Evolutionary conservation across 2,797 vertebrate genomes (phyloP).

Genomic region (Philypnodon macrostomus): DNA sequence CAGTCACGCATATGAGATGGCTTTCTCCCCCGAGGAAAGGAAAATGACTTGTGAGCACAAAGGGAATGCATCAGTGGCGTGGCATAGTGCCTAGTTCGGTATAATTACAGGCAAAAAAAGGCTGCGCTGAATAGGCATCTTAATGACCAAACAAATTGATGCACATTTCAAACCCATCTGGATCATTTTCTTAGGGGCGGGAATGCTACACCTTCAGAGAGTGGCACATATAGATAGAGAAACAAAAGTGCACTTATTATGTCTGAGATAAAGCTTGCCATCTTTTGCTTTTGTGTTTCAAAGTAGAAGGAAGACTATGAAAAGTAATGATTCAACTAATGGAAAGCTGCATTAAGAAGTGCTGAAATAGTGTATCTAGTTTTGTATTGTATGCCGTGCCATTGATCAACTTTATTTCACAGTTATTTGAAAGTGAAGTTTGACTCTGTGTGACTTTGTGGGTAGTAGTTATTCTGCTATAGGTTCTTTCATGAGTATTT

Average conservation of each 20-base stretch:
- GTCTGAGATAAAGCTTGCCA: constrained; percentile 33
- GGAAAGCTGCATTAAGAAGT: background rate
- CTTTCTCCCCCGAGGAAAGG: constrained; percentile 45
- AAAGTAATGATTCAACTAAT: background rate
- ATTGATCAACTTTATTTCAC: too few relatives aligned
- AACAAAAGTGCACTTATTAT: constrained; percentile 1
- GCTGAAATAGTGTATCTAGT: background rate
- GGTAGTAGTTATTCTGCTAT: too few relatives aligned
- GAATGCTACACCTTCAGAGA: constrained; percentile 45
- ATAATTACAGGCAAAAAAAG: constrained; percentile 71
- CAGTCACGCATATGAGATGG: constrained; percentile 29
- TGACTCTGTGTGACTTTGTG: too few relatives aligned
- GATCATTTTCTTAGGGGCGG: constrained; percentile 64
- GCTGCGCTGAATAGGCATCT: constrained; percentile 66
- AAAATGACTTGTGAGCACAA: constrained; percentile 68
- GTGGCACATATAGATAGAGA: too few relatives aligned
- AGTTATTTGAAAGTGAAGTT: too few relatives aligned
- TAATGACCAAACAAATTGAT: constrained; percentile 78
- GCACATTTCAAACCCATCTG: constrained; percentile 76
- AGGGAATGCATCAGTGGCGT: constrained; percentile 62
- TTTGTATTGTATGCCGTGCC: too few relatives aligned
- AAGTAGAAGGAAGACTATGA: background rate
- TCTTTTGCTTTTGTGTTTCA: constrained; percentile 12
- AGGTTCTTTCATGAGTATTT: constrained; percentile 33
- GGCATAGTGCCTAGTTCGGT: constrained; percentile 62